A percentile compares a stretch with the other conserved stretches of the same genome.
These are phyloP conservation scores for Chondrilla cf. caribensis DNA, from an alignment of 37 sponge, comb jelly and placozoan genomes.

Conservation along the genomic window DNA sequence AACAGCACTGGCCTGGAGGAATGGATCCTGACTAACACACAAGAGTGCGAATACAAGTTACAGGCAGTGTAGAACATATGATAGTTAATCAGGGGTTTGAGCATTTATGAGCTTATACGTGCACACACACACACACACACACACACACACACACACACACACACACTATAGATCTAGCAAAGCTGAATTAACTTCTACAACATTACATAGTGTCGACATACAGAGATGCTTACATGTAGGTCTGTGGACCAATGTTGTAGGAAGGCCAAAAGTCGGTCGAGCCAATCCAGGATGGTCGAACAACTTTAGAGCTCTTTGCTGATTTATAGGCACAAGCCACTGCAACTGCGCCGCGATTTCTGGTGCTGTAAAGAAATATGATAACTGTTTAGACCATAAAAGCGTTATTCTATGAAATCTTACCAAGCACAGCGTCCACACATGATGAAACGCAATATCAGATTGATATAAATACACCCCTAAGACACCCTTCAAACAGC, in stretches of 20 bases:
- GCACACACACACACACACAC: too few relatives aligned
- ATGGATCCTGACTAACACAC: background rate
- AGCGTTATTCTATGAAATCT: background rate
- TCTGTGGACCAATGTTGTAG: conserved; percentile 81
- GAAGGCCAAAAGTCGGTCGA: conserved; percentile 59
- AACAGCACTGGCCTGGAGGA: conserved; percentile 65
- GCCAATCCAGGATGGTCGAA: conserved; percentile 5
- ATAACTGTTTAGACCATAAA: too few relatives aligned
- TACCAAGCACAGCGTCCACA: conserved; percentile 82
- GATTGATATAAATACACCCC: too few relatives aligned
- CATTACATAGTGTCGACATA: too few relatives aligned
- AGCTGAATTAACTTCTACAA: too few relatives aligned
- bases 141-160: too few relatives aligned
- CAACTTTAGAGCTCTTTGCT: background rate
- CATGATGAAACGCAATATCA: conserved; percentile 17
- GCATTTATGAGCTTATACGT: too few relatives aligned
- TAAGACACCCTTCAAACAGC: background rate
- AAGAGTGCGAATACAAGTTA: background rate
- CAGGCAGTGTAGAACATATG: too few relatives aligned
- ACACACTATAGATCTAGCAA: too few relatives aligned
- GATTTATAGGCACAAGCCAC: conserved; percentile 64
- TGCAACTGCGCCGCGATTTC: conserved; percentile 31
- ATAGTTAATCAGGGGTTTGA: background rate
- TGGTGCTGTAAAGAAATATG: conserved; percentile 22
- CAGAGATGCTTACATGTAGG: conserved; percentile 48